Evolutionary conservation across 2,113 vertebrate species (phyloP).

Genomic region (Columbina picui): DNA sequence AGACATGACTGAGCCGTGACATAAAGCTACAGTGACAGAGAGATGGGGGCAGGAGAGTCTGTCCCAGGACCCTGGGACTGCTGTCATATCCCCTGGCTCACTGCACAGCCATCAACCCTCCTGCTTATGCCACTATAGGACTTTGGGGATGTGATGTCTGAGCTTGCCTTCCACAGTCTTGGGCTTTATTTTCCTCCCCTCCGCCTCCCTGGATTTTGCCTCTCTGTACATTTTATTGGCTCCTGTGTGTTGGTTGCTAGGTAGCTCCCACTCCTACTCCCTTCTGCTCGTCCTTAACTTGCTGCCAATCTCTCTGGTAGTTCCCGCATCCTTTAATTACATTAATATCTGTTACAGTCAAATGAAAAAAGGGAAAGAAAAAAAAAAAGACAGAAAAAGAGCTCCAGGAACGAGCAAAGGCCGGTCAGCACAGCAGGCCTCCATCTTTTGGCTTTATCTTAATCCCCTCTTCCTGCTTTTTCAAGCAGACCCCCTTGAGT

Average conservation of each 20-base stretch:
- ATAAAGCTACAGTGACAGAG: neutral
- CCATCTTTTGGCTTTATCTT: conserved; percentile 51
- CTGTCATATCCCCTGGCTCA: neutral
- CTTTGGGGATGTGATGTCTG: neutral
- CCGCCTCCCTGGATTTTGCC: neutral
- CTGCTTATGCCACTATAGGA: neutral
- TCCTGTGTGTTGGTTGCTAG: conserved; percentile 63
- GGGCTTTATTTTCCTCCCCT: neutral
- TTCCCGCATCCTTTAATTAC: conserved; percentile 46
- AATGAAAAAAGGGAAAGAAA: neutral
- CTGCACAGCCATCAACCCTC: neutral
- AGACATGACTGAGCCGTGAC: fast-evolving
- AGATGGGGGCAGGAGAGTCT: neutral
- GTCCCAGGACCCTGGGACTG: neutral
- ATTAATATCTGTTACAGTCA: conserved; percentile 31
- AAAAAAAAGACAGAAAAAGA: neutral
- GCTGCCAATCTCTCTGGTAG: conserved; percentile 30
- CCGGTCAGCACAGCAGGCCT: conserved; percentile 30
- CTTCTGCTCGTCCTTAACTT: conserved; percentile 6
- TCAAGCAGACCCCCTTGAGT: conserved; percentile 39
- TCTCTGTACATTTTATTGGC: conserved; percentile 43
- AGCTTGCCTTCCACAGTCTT: neutral
- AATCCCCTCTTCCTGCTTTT: conserved; percentile 59
- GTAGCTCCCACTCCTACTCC: conserved; percentile 62
- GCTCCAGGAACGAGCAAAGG: neutral